These are phyloP conservation scores for Gallinago jamesoni DNA, from an alignment of 2,113 vertebrate species.

Conservation along the genomic window DNA sequence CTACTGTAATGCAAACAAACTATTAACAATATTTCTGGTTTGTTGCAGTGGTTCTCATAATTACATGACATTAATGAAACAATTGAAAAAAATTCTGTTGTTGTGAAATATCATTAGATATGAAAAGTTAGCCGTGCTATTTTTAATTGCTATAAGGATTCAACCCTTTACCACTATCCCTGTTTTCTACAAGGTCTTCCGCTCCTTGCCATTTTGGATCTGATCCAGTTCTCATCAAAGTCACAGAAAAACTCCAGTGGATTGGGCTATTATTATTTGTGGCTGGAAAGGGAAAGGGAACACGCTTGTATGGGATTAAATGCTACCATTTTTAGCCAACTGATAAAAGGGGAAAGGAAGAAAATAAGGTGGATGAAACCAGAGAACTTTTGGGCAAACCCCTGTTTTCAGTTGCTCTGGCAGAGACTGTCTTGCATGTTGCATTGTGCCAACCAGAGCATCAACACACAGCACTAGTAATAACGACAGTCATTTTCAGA, in stretches of 20 bases:
- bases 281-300: not conserved
- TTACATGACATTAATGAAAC: not conserved
- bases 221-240: not conserved
- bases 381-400: not conserved
- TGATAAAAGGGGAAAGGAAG: constrained; percentile 10
- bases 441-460: not conserved
- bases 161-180: not conserved
- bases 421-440: not conserved
- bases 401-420: not conserved
- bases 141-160: not conserved
- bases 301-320: not conserved
- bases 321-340: not conserved
- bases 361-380: not conserved
- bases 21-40: not conserved
- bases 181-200: not conserved
- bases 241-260: constrained; percentile 18
- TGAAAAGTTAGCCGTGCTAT: not conserved
- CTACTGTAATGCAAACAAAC: not conserved
- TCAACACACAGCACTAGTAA: not conserved
- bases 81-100: not conserved
- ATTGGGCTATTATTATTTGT: constrained; percentile 15
- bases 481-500: constrained; percentile 4
- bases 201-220: constrained; percentile 24
- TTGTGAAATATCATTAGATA: not conserved
- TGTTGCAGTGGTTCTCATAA: not conserved